phyloP scores from a whole-genome alignment of 2,113 vertebrate genomes.

The Sinocyclocheilus maitianheensis region DNA sequence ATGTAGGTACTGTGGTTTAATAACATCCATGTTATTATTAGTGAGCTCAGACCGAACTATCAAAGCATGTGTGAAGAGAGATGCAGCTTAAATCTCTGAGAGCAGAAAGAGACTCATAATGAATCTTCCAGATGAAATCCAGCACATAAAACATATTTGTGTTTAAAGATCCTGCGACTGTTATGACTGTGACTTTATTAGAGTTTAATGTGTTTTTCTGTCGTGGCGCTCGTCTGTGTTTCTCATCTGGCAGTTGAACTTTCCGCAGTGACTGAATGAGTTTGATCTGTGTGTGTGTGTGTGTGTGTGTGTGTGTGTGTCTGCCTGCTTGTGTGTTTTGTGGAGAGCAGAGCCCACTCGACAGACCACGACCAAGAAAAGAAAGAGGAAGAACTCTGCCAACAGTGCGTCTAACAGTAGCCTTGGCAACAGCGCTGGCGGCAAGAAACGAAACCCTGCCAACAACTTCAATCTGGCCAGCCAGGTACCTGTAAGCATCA shows the following conservation, averaged over 20 bases:
- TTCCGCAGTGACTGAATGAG: background rate
- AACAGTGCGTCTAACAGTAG: slow-evolving; percentile 96
- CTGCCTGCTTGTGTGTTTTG: slow-evolving; percentile 61
- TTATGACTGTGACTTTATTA: background rate
- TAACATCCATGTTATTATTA: no score
- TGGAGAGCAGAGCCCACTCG: slow-evolving; percentile 88
- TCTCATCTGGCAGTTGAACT: slow-evolving; percentile 10
- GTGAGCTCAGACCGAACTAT: no score
- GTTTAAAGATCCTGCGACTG: background rate
- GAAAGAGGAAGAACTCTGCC: slow-evolving; percentile 98
- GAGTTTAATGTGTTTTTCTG: background rate
- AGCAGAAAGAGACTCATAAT: no score
- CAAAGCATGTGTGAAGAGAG: no score
- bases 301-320: slow-evolving; percentile 23
- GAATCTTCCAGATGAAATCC: no score
- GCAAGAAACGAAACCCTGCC: slow-evolving; percentile 93
- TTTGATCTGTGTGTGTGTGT: background rate
- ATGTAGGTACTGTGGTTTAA: no score
- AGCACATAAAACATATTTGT: no score
- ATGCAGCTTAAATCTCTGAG: no score
- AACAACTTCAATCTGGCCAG: slow-evolving; percentile 96
- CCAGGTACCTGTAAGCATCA: slow-evolving; percentile 99
- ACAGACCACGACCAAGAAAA: slow-evolving; percentile 94
- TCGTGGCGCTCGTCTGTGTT: background rate
- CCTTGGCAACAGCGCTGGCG: slow-evolving; percentile 83